Conservation (phyloP, 2,113 vertebrate species). For the Strigops habroptila region DNA sequence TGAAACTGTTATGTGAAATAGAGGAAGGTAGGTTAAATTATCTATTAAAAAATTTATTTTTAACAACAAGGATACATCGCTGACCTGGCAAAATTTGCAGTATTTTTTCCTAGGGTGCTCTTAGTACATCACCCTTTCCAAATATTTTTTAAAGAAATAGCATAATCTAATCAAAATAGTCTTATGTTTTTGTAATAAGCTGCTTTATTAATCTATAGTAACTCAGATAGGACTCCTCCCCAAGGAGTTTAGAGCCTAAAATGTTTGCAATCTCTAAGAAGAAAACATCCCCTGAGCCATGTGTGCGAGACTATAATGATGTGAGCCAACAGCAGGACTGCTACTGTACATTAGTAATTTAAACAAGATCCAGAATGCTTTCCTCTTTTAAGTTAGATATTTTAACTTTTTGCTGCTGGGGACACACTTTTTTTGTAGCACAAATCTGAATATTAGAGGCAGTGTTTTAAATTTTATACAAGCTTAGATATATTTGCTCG, state of each 20-base stretch:
- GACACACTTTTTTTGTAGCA: slow-evolving; percentile 7
- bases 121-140: neutral
- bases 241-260: neutral
- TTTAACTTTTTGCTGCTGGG: slow-evolving; percentile 7
- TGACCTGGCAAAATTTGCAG: neutral
- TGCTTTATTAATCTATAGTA: neutral
- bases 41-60: neutral
- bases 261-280: neutral
- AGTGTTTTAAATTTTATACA: slow-evolving; percentile 40
- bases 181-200: neutral
- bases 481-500: neutral
- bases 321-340: neutral
- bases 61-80: neutral
- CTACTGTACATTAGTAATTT: slow-evolving; percentile 23
- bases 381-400: slow-evolving; percentile 22
- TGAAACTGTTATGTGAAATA: neutral
- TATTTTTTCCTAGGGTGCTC: neutral
- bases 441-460: slow-evolving; percentile 24
- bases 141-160: neutral
- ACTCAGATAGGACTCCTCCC: neutral
- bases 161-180: neutral
- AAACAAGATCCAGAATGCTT: neutral
- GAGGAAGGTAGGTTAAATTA: neutral
- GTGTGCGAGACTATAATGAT: neutral
- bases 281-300: neutral